Evolutionary conservation across 2,888 invertebrate species (phyloP).

Genomic region (Caenorhabditis panamensis): DNA sequence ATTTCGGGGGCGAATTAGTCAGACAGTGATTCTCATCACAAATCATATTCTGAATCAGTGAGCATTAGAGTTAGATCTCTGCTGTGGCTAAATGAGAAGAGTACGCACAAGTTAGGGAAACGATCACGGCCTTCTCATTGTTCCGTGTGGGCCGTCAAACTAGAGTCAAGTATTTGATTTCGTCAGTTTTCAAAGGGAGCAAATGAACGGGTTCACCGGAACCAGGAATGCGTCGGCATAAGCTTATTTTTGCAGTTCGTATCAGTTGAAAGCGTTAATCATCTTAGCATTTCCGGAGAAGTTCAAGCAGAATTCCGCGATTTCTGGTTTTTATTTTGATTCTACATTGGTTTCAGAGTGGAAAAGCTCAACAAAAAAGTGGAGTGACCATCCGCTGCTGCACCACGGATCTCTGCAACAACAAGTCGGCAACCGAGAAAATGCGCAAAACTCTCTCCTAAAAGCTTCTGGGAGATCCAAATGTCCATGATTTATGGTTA

Average conservation of each 20-base stretch:
- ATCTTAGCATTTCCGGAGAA: neutral
- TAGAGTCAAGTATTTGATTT: neutral
- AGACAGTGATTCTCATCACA: neutral
- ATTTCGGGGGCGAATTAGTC: neutral
- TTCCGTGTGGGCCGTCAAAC: neutral
- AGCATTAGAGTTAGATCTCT: slow-evolving; percentile 3
- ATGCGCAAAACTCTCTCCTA: neutral
- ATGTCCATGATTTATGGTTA: slow-evolving; percentile 4
- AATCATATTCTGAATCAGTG: neutral
- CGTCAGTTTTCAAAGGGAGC: neutral
- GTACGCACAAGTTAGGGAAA: neutral
- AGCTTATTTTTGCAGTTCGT: slow-evolving; percentile 4
- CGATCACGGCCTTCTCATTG: neutral
- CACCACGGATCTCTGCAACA: slow-evolving; percentile 26
- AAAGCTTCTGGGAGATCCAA: neutral
- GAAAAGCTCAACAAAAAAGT: neutral
- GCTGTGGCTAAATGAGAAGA: neutral
- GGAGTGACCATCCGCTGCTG: slow-evolving; percentile 43
- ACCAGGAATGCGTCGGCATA: neutral
- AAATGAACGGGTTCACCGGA: neutral
- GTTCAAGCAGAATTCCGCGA: neutral
- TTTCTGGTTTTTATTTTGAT: neutral
- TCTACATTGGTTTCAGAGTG: slow-evolving; percentile 29
- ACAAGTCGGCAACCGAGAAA: slow-evolving; percentile 2
- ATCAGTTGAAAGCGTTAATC: neutral